A percentile compares a stretch with the other conserved stretches of the same genome.
Conservation (phyloP, 2,797 vertebrate species). For the Lepilemur ruficaudatus region DNA sequence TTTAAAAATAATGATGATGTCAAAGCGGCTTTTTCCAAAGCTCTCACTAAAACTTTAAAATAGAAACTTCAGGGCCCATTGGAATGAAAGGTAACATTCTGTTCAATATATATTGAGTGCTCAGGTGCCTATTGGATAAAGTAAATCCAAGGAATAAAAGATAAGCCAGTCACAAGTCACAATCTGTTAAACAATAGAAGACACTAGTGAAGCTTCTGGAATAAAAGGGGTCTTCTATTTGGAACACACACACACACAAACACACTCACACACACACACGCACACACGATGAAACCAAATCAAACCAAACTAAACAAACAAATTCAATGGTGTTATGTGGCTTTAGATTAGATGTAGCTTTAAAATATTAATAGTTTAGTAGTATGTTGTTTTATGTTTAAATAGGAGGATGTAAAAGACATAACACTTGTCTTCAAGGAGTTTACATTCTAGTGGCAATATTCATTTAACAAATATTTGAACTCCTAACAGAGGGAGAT, state of each 20-base stretch:
- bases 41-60: constrained; percentile 39
- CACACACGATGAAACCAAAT: neutral
- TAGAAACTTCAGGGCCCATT: neutral
- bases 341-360: neutral
- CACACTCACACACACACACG: too few species aligned
- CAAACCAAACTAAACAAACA: neutral
- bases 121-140: neutral
- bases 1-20: constrained; percentile 54
- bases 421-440: neutral
- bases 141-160: neutral
- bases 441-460: neutral
- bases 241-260: neutral
- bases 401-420: neutral
- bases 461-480: neutral
- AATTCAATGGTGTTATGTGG: neutral
- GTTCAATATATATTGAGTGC: neutral
- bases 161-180: neutral
- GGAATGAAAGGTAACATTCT: neutral
- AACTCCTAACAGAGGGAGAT: neutral
- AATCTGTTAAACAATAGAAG: neutral
- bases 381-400: neutral
- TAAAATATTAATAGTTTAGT: neutral
- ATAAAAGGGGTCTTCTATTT: neutral
- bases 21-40: neutral
- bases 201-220: neutral